Evolutionary conservation across 1,140 invertebrate genomes (phyloP), one percentile per base, ranked within the genome.

Genomic region (Pseudomyrmex cubaensis): DNA sequence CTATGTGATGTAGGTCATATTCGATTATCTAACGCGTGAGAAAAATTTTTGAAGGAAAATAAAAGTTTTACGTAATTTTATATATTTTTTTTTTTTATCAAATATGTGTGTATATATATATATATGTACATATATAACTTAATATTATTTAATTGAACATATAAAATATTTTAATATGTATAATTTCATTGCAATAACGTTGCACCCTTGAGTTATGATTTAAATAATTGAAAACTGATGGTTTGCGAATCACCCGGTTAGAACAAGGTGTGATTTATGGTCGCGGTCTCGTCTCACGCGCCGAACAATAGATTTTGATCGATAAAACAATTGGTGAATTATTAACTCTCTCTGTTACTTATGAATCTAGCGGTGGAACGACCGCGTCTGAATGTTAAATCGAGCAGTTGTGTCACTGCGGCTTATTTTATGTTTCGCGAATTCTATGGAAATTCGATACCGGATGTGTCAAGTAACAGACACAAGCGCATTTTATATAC

Each of bases 361-460:
- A 69, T 44, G 17, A 69, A 15, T 61, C 35, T 59, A 25, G 9
- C 8, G 3, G 54, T 35, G 15, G 13, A 57, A 57, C 52, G 17
- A 10, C 9, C 17, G 20, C 22, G 7, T 54, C n/a, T 17, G n/a
- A 61, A 61, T 61, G 59, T 7, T 13, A 22, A 62, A 25, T 7
- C 7, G 22, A 1, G 17, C 22, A 5, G 22, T 62, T 20, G 20
- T 61, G 17, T 61, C 35, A 44, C 1, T 12, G 2, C 13, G 17
- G 46, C 15, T 56, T 72, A 10, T 75, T 22, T n/a, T 62, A 46
- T 22, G 22, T 25, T 75, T 73, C 46, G 59, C 17, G 15, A 48
- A 75, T 35, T 63, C 20, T 63, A n/a, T 63, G 20, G 57, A 75
- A 75, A 75, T 62, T 15, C 20, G 4, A 15, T 59, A 67, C 5